These are phyloP conservation scores for Parascotia fuliginaria DNA, from an alignment of 2,888 invertebrate species.

Conservation along the genomic window DNA sequence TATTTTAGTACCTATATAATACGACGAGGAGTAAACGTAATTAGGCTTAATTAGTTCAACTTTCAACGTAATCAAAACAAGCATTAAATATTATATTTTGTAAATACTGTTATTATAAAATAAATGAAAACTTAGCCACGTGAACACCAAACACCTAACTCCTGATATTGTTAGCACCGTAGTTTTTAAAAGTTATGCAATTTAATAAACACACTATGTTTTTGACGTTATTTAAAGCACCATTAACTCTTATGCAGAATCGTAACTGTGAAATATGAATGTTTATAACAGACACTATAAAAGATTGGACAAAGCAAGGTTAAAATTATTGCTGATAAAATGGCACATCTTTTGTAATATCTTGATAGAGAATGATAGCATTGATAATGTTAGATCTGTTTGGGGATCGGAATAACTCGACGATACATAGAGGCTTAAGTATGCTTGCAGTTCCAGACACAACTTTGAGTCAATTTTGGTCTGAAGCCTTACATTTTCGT, in stretches of 20 bases:
- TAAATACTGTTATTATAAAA: neutral
- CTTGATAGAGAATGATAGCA: too few species aligned
- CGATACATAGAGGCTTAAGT: too few species aligned
- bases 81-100: neutral
- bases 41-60: too few species aligned
- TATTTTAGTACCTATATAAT: too few species aligned
- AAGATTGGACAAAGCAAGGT: slow-evolving; percentile 10
- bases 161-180: neutral
- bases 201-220: slow-evolving; percentile 17
- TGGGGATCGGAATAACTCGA: too few species aligned
- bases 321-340: too few species aligned
- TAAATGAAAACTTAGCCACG: neutral
- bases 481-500: too few species aligned
- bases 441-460: too few species aligned
- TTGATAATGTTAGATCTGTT: too few species aligned
- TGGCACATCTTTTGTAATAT: too few species aligned
- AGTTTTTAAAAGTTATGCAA: slow-evolving; percentile 35
- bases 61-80: neutral
- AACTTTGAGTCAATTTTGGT: too few species aligned
- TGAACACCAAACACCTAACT: neutral
- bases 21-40: neutral
- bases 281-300: slow-evolving; percentile 31
- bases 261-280: slow-evolving; percentile 28
- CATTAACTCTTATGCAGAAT: neutral
- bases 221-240: slow-evolving; percentile 5